Evolutionary conservation across 2,888 invertebrate species (phyloP), one percentile per base, ranked within the genome.

Genomic region (Neria commutata): DNA sequence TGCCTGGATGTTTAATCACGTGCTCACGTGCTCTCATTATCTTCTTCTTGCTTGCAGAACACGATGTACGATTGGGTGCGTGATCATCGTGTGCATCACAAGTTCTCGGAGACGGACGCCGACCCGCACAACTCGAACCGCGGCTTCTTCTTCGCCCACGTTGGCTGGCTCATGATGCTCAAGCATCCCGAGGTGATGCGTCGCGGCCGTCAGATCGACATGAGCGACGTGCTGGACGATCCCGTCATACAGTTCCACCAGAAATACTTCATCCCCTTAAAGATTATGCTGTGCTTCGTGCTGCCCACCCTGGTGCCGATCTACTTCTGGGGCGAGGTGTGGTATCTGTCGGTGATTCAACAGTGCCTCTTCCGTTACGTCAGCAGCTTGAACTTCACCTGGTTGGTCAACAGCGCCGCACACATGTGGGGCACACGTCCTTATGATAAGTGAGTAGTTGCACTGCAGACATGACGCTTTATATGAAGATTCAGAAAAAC

Each of bases 111-210:
- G 77, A 91, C 91, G 0, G 85, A 89, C 66, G 92, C 92, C 0
- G 93, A 94, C 82, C 93, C 93, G 0, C 93, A 93, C 77, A 89
- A 93, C 77, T 88, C 89, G 3, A 86, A 86, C 56, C 85, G 92
- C 6, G 95, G 95, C 0, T 95, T 97, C 82, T 94, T 93, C 83
- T 97, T 95, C 83, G 85, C 95, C 0, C 96, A 97, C 78, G 88
- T 95, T 34, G 96, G 96, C 21, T 97, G 96, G 97, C 84, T 96
- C 21, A 89, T 92, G 89, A 88, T 90, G 87, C 87, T 87, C 70
- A 95, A 96, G 78, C 95, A 95, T 78, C 93, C 94, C 0, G 90
- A 91, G 60, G 94, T 96, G 1, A 83, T 90, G 50, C 83, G 83
- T 21, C 89, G 91, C 72, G 95, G 96, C 24, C 85, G 84, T 54